These are phyloP conservation scores for Cryptoleucopteryx plumbea DNA, from an alignment of 2,113 vertebrate genomes.

Conservation along the genomic window DNA sequence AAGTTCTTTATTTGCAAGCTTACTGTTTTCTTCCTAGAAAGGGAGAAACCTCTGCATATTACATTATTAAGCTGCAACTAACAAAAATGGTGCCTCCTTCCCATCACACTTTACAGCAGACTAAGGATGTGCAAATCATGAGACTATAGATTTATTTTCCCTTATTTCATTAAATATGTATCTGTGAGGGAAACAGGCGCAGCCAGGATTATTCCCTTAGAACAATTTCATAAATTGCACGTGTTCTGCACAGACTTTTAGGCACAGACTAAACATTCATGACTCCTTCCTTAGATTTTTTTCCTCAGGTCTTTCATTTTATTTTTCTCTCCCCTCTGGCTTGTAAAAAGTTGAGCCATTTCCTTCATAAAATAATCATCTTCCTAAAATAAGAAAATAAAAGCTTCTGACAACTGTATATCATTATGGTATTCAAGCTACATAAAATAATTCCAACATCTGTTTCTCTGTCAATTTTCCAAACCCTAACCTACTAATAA, in stretches of 20 bases:
- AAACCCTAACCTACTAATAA: slow-evolving; percentile 61
- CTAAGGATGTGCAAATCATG: neutral
- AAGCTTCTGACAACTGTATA: slow-evolving; percentile 52
- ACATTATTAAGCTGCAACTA: neutral
- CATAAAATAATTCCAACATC: slow-evolving; percentile 64
- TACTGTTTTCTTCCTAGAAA: neutral
- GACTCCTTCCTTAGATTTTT: neutral
- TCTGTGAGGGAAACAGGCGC: neutral
- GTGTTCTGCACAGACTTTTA: neutral
- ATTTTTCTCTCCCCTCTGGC: neutral
- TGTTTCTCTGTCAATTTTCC: slow-evolving; percentile 70
- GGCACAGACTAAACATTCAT: slow-evolving; percentile 3
- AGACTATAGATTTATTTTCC: neutral
- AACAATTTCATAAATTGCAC: slow-evolving; percentile 18
- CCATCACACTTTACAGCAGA: neutral
- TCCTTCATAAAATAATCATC: slow-evolving; percentile 23
- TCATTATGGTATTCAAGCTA: slow-evolving; percentile 49
- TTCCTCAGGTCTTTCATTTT: neutral
- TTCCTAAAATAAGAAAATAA: slow-evolving; percentile 41
- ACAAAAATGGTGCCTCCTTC: neutral
- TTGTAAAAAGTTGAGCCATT: neutral
- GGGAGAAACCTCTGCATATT: neutral
- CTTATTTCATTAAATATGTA: neutral
- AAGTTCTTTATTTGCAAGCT: neutral
- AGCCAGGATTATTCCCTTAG: neutral